Base-by-base conservation (phyloP, 1,140 invertebrate species). In the Magallana ariakensis region DNA sequence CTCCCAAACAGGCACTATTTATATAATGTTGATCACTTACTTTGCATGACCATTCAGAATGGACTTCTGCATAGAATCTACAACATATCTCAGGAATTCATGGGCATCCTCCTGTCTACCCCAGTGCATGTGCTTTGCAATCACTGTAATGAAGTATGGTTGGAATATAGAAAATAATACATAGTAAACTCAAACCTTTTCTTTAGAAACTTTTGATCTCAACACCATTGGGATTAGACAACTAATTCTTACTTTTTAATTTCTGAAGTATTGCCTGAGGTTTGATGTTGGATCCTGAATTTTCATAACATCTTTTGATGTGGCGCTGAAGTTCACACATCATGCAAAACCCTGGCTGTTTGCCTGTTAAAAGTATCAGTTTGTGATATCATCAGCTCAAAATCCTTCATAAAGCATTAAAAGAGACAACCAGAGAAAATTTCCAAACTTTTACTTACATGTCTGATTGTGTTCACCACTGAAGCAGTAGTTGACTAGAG, bases 91-190 rank as follows among this genome's bases (percentile, higher is more conserved):
- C 85, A 98, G 95, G 95, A 99, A 99, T 94, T 99, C 98, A 95
- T 99, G 98, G 22, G 98, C 98, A 96, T 99, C 98, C 96, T 99
- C 98, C 95, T 99, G 98, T 80, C 97, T 95, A 0, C 98, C 98
- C 89, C 97, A 97, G 33, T 97, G 96, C 94, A 99, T 96, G 93
- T 98, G 97, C 94, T 97, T 97, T 92, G 98, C 98, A 88, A 99
- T 98, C 84, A 96, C 95, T 95, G 90, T 22, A 94, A 92, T 82
- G 84, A 87, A 84, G 87, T 9, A 33, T 54, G 84, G 10, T 11
- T 22, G 19, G 22, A 70, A 3, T 46, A 5, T 46, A 46, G 33
- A 46, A 46, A 46, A 5, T 46, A 46, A 46, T 46, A 46, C 33
- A 46, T 46, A 46, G 33, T 46, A 46, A 46, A 46, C 2, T 46